These are phyloP conservation scores for Pristionchus arcanus DNA, from an alignment of 2,888 invertebrate genomes.

Conservation along the genomic window DNA sequence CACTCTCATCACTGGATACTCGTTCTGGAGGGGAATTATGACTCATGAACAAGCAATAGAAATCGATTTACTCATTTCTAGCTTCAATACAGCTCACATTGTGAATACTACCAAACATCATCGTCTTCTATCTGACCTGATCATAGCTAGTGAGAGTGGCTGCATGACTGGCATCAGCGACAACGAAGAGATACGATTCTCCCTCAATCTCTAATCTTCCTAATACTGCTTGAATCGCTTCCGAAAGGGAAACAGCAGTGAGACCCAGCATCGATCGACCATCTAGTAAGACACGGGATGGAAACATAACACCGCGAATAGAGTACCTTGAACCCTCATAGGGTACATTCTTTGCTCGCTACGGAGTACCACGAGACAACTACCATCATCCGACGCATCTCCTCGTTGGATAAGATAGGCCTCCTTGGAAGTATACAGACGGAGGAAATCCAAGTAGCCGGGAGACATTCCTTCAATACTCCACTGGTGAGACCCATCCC, in stretches of 20 bases:
- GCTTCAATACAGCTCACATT: not conserved
- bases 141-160: constrained; percentile 52
- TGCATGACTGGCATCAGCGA: constrained; percentile 30
- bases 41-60: no score
- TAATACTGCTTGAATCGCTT: constrained; percentile 46
- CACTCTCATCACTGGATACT: constrained; percentile 43
- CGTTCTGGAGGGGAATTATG: constrained; percentile 5
- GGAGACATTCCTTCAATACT: constrained; percentile 25
- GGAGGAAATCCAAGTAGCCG: constrained; percentile 15
- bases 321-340: constrained; percentile 15
- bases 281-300: not conserved
- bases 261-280: constrained; percentile 44
- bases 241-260: not conserved
- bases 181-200: constrained; percentile 48
- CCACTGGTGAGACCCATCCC: not conserved
- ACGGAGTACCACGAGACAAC: not conserved
- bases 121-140: not conserved
- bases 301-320: not conserved
- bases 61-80: not conserved
- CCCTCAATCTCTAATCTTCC: constrained; percentile 51
- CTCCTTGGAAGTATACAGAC: constrained; percentile 28
- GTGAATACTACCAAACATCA: not conserved
- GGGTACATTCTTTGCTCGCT: constrained; percentile 26
- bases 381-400: constrained; percentile 28
- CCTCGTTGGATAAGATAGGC: constrained; percentile 45